Evolutionary conservation across 2,797 vertebrate species (phyloP).

Genomic region (Tapera naevia): DNA sequence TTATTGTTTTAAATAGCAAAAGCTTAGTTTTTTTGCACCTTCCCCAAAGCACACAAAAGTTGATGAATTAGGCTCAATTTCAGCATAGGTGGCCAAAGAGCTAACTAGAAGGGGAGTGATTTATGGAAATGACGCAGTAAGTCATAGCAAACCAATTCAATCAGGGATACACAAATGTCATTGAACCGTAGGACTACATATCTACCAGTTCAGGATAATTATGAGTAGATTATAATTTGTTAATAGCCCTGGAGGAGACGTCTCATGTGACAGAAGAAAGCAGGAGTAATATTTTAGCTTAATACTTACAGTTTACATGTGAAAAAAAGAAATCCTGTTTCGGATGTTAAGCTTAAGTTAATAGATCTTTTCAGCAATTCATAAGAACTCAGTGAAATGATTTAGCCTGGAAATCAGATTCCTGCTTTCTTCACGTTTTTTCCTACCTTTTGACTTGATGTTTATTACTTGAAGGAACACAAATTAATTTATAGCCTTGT

Average conservation of each 20-base stretch:
- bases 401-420: not conserved
- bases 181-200: not conserved
- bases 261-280: not conserved
- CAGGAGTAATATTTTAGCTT: not conserved
- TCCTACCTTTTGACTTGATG: not conserved
- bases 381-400: not conserved
- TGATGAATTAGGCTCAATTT: not conserved
- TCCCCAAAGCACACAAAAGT: not conserved
- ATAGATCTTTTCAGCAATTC: not conserved
- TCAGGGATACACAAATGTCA: not conserved
- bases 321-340: slow-evolving; percentile 13
- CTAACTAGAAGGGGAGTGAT: not conserved
- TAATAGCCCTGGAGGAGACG: not conserved
- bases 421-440: not conserved
- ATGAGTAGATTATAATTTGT: not conserved
- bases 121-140: rapidly evolving
- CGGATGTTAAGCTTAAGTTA: not conserved
- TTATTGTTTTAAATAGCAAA: not conserved
- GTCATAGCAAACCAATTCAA: not conserved
- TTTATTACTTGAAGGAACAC: not conserved
- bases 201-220: not conserved
- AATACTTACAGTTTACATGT: not conserved
- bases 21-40: not conserved
- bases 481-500: not conserved
- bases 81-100: not conserved